Evolutionary conservation across 1,140 invertebrate species (phyloP), one percentile per base, ranked within the genome.

Genomic region (Cepaea nemoralis): DNA sequence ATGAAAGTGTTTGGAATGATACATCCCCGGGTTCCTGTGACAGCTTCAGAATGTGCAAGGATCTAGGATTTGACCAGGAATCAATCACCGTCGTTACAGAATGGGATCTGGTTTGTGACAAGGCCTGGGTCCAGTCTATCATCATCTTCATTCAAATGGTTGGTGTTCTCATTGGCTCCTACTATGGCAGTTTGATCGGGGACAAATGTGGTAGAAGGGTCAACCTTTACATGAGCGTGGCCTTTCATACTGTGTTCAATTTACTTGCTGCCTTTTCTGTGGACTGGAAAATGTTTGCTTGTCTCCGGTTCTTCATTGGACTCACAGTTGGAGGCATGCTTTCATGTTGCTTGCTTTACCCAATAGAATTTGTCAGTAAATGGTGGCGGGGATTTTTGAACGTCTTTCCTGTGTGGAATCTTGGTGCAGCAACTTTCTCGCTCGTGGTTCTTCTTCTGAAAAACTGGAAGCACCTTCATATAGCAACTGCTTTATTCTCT

Each of bases 111-210:
- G 80, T 89, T 0, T 90, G 89, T 81, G 85, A 86, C 35, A 71
- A 77, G 40, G 80, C 80, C 1, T 88, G 82, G 79, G 80, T 88
- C 22, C 70, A 78, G 24, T 80, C 86, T 19, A 67, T 82, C 0
- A 86, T 88, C 50, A 89, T 86, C 33, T 87, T 84, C 1, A 83
- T 90, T 33, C 88, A 89, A 78, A 89, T 90, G 88, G 85, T 76
- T 16, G 89, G 89, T 5, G 81, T 88, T 0, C 76, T 89, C 0
- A 8, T 88, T 35, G 87, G 89, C 3, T 84, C 84, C 12, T 42
- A 85, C 19, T n/a, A 86, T 6, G 74, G 82, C 1, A 87, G 87
- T 27, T 86, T 88, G 31, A 27, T 86, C 2, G 86, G 85, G 22
- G 89, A 90, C 80, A 42, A 80, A 16, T 75, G 87, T 63, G 89